Percentiles rank a stretch among this genome's conserved stretches.
phyloP scores from a whole-genome alignment of 2,113 vertebrate genomes.

The Chascanopsetta lugubris region DNA sequence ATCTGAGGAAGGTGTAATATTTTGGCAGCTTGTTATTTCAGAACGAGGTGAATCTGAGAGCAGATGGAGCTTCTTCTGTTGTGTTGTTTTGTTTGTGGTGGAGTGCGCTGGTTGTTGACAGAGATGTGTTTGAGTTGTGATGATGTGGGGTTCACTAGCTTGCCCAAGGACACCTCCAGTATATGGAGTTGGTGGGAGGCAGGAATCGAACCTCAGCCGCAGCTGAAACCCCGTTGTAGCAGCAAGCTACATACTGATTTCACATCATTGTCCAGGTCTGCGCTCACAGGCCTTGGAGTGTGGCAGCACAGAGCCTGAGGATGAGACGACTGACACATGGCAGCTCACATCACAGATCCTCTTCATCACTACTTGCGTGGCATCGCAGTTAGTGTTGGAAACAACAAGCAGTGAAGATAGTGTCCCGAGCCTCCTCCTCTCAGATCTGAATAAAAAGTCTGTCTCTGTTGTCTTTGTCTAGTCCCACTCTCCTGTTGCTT shows the following conservation, averaged over 20 bases:
- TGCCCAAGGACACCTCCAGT: neutral
- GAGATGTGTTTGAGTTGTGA: constrained; percentile 2
- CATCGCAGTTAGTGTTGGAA: neutral
- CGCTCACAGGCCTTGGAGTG: neutral
- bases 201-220: too few species aligned
- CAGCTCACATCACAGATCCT: neutral
- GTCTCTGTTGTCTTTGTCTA: constrained; percentile 79
- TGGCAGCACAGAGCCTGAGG: neutral
- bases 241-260: too few species aligned
- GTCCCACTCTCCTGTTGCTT: constrained; percentile 87
- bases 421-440: constrained; percentile 2
- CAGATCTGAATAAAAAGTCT: constrained; percentile 63
- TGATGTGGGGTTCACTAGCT: too few species aligned
- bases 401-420: neutral
- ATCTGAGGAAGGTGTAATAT: constrained; percentile 1
- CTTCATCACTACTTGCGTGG: too few species aligned
- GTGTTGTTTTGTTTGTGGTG: neutral
- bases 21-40: neutral
- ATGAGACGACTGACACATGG: neutral
- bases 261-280: neutral
- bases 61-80: neutral
- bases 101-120: constrained; percentile 8
- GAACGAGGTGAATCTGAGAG: neutral
- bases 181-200: too few species aligned
- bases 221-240: too few species aligned